phyloP scores from a whole-genome alignment of 1,140 invertebrate species.

The Hestina assimilis region DNA sequence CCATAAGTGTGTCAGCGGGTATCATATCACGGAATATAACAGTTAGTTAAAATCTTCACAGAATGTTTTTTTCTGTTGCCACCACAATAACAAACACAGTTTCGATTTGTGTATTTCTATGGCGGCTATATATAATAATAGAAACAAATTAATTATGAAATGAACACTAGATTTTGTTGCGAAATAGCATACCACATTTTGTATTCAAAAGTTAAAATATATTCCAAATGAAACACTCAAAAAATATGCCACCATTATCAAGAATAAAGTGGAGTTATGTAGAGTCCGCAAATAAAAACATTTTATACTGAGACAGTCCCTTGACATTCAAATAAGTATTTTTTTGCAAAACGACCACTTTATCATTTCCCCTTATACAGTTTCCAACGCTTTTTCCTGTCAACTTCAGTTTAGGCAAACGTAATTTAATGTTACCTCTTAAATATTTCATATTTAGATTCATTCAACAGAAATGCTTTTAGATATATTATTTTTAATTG shows the following conservation, averaged over 20 bases:
- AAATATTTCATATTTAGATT: slow-evolving; percentile 22
- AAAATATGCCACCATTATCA: slow-evolving; percentile 1
- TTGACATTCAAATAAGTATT: slow-evolving; percentile 17
- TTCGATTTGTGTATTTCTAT: too few species aligned
- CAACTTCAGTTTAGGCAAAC: slow-evolving; percentile 27
- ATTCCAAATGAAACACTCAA: background rate
- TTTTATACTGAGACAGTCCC: slow-evolving; percentile 12
- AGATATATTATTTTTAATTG: background rate
- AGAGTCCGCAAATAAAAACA: slow-evolving; percentile 17
- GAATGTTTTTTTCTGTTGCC: too few species aligned
- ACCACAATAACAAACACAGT: too few species aligned
- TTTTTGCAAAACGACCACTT: slow-evolving; percentile 18
- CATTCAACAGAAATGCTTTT: slow-evolving; percentile 1
- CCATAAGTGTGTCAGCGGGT: too few species aligned
- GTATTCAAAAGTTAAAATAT: too few species aligned
- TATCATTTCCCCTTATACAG: slow-evolving; percentile 16
- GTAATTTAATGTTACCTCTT: slow-evolving; percentile 20
- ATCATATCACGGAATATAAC: too few species aligned
- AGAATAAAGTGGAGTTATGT: slow-evolving; percentile 3
- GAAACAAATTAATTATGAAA: too few species aligned
- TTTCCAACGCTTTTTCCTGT: slow-evolving; percentile 26
- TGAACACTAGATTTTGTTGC: too few species aligned
- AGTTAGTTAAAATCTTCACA: too few species aligned
- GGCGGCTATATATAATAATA: too few species aligned
- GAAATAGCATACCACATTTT: too few species aligned